A percentile compares a stretch with the other conserved stretches of the same genome.
Conservation (phyloP, 1,140 invertebrate species). For the Antheraea mylitta region DNA sequence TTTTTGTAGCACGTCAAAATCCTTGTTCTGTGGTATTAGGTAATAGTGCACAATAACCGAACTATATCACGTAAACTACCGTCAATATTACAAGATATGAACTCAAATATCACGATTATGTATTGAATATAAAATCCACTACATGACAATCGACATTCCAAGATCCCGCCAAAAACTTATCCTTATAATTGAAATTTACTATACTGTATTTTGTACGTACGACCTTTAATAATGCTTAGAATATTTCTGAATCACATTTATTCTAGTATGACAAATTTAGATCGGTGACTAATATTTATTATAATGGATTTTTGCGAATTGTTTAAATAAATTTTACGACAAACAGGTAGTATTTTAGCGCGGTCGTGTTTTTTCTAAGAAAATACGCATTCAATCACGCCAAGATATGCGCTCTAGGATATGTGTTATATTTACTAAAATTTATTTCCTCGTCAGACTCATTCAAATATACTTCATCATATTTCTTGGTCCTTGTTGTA, state of each 20-base stretch:
- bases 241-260: not conserved
- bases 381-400: not conserved
- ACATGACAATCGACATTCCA: too few relatives aligned
- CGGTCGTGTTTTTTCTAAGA: not conserved
- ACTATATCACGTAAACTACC: too few relatives aligned
- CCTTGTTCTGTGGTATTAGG: too few relatives aligned
- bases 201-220: too few relatives aligned
- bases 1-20: too few relatives aligned
- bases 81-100: too few relatives aligned
- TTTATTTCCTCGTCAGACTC: not conserved
- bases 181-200: too few relatives aligned
- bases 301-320: not conserved
- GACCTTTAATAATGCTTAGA: not conserved
- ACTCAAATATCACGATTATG: too few relatives aligned
- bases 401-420: not conserved
- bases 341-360: not conserved
- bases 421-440: too few relatives aligned
- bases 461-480: not conserved
- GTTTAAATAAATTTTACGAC: not conserved
- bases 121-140: too few relatives aligned
- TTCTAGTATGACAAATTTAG: not conserved
- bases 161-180: too few relatives aligned
- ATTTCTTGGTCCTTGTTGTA: not conserved
- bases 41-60: too few relatives aligned
- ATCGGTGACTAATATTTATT: not conserved